These are phyloP conservation scores for Gorsachius magnificus DNA, from an alignment of 2,797 vertebrate species.

Conservation along the genomic window DNA sequence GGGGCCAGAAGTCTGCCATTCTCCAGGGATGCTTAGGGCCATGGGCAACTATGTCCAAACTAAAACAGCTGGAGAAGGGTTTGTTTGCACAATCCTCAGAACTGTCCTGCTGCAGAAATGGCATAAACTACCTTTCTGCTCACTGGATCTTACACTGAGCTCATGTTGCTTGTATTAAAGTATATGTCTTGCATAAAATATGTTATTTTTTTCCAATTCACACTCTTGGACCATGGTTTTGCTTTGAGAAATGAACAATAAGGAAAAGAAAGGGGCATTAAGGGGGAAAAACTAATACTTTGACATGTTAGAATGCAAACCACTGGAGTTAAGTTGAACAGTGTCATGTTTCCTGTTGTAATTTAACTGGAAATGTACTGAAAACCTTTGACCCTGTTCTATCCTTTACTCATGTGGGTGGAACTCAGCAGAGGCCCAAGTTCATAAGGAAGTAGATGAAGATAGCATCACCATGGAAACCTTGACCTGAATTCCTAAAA, in stretches of 20 bases:
- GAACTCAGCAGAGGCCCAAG: conserved; percentile 43
- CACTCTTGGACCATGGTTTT: background rate
- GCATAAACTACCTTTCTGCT: background rate
- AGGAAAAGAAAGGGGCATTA: background rate
- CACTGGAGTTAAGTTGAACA: background rate
- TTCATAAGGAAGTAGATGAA: conserved; percentile 58
- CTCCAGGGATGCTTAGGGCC: background rate
- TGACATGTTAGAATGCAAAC: background rate
- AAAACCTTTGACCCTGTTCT: conserved; percentile 49
- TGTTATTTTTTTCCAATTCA: background rate
- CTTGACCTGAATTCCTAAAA: conserved; percentile 50
- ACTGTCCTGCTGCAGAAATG: background rate
- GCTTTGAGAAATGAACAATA: background rate
- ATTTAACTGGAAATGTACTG: background rate
- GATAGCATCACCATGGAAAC: conserved; percentile 71
- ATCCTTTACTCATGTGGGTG: conserved; percentile 14
- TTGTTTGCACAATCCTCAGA: background rate
- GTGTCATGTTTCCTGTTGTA: background rate
- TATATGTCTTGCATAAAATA: background rate
- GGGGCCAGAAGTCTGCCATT: background rate
- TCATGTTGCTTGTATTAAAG: background rate
- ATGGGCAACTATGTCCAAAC: background rate
- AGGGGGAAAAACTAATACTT: background rate
- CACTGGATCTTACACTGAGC: background rate
- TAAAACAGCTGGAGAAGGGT: background rate